Evolutionary conservation across 2,113 vertebrate genomes (phyloP).

Genomic region (Pseudorasbora parva): DNA sequence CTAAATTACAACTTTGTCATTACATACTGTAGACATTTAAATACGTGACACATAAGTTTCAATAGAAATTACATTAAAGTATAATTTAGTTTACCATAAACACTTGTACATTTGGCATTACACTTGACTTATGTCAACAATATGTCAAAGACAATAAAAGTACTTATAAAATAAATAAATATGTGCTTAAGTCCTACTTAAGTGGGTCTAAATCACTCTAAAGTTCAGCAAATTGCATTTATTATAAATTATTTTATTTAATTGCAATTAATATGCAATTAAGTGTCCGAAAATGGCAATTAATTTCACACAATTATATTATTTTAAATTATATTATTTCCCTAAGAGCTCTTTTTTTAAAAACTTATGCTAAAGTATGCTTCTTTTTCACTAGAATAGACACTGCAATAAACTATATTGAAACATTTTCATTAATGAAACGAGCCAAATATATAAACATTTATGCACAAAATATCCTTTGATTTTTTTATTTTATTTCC

Average conservation of each 20-base stretch:
- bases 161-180: neutral
- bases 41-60: neutral
- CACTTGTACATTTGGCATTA: too few species aligned
- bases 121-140: too few species aligned
- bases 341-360: neutral
- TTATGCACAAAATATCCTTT: neutral
- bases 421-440: neutral
- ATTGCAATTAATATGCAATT: neutral
- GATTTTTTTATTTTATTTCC: neutral
- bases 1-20: neutral
- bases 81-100: neutral
- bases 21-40: neutral
- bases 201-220: too few species aligned
- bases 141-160: neutral
- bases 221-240: neutral
- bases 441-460: neutral
- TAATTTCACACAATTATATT: neutral
- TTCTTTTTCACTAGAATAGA: neutral
- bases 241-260: neutral
- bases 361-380: neutral
- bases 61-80: neutral
- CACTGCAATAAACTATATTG: too few species aligned
- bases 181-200: too few species aligned
- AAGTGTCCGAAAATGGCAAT: neutral
- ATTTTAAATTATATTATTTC: neutral